Base-by-base conservation (phyloP, 2,113 vertebrate species). In the Lepisosteus osseus region DNA sequence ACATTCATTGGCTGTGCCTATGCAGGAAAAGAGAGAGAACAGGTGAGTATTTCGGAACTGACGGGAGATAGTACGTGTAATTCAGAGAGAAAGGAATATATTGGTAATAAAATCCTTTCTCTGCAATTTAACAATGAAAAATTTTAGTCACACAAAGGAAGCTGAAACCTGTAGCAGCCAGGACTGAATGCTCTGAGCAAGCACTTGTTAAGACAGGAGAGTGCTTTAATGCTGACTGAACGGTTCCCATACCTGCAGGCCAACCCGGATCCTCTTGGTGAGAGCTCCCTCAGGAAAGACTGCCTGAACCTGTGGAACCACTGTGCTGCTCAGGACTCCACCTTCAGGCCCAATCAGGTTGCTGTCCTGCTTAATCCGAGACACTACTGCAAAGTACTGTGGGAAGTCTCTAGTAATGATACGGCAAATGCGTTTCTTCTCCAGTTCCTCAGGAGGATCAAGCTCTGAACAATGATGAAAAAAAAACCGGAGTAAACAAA, bases 361-460 rank as follows among this genome's bases (percentile, higher is more conserved):
- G 79, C 92, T 97, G 88, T 99, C 97, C 84, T 99, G 97, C 72
- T 98, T 98, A 84, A 97, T 87, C 1, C 97, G 94, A 0, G 97
- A 99, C 69, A 99, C 97, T 76, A 99, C 97, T 0, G 97, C 97
- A 29, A 99, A 99, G 86, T 97, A 99, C 71, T 99, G 97, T 1
- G 97, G 97, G 82, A 99, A 97, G 83, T 99, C 97, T 6, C 95
- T 90, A 1, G 96, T 99, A 81, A 99, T 95, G 86, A 99, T 97
- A 45, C 96, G 94, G 76, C 97, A 99, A 79, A 98, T 94, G 0
- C 97, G 94, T 72, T 97, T 99, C 86, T 86, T 96, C 78, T 99
- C 97, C 2, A 99, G 91, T 79, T 99, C 96, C 77, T 99, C 96
- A 0, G 93, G 94, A 1, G 93, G 82, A 76, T 99, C 97, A 14